Evolutionary conservation across 2,113 vertebrate species (phyloP).

Genomic region (Peromyscus leucopus): DNA sequence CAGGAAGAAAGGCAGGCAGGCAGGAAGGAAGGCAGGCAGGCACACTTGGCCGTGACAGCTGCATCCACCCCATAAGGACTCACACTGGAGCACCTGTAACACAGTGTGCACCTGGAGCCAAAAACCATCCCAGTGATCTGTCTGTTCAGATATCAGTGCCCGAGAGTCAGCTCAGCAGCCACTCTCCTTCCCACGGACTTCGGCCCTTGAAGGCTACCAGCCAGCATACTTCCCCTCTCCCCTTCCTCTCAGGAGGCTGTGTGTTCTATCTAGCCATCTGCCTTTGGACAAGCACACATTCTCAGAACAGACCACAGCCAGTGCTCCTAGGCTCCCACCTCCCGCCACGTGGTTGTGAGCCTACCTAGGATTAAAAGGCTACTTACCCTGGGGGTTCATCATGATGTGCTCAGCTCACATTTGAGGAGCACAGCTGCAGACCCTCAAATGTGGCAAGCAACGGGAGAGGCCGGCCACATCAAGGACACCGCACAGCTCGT

Average conservation of each 20-base stretch:
- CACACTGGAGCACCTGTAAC: not conserved
- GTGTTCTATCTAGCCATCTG: too few relatives aligned
- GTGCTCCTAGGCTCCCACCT: not conserved
- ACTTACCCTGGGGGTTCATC: not conserved
- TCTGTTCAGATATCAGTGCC: not conserved
- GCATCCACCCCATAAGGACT: too few relatives aligned
- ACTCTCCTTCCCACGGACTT: not conserved
- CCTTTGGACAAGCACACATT: not conserved
- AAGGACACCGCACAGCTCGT: too few relatives aligned
- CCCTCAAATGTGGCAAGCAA: too few relatives aligned
- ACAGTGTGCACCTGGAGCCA: not conserved
- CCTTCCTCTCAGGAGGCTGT: not conserved
- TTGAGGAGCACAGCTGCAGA: conserved; percentile 8
- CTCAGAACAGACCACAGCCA: not conserved
- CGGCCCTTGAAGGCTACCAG: not conserved
- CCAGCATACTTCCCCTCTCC: not conserved
- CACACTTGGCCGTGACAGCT: not conserved
- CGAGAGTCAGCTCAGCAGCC: not conserved
- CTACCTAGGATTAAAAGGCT: not conserved
- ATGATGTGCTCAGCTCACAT: not conserved
- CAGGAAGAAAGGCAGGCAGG: too few relatives aligned
- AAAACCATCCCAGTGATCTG: rapidly evolving
- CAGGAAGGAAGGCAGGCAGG: not conserved
- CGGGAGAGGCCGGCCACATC: too few relatives aligned
- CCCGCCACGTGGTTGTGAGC: not conserved